Conservation (phyloP, 1,140 invertebrate genomes). For the Drosophila erecta region DNA sequence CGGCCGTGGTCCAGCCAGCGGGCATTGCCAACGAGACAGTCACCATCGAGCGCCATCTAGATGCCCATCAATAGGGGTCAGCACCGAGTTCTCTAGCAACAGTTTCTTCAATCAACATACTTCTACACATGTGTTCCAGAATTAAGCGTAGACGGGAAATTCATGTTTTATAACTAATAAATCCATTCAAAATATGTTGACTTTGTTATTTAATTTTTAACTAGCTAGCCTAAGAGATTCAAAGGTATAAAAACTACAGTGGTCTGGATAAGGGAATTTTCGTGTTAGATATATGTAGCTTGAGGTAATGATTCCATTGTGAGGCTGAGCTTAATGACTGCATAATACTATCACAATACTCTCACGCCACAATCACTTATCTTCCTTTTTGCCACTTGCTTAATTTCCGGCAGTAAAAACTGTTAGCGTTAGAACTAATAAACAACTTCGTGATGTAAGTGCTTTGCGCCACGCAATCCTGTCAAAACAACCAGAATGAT, state of each 20-base stretch:
- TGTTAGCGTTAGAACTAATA: constrained; percentile 57
- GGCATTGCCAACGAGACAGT: constrained; percentile 44
- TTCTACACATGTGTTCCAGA: constrained; percentile 47
- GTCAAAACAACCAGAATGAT: constrained; percentile 53
- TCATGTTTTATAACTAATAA: constrained; percentile 35
- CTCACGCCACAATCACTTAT: not conserved
- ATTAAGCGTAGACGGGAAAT: constrained; percentile 20
- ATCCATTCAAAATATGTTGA: constrained; percentile 5
- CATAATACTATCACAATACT: not conserved
- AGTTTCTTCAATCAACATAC: constrained; percentile 38
- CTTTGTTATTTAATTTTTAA: not conserved
- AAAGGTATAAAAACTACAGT: not conserved
- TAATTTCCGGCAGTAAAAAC: constrained; percentile 41
- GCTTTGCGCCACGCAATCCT: constrained; percentile 49
- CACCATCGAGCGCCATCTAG: constrained; percentile 48
- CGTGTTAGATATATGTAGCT: too few species aligned
- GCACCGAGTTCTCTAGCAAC: constrained; percentile 45
- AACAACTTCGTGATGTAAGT: constrained; percentile 42
- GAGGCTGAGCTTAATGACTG: not conserved
- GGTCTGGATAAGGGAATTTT: too few species aligned
- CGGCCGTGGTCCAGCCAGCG: constrained; percentile 38
- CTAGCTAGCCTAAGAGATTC: too few species aligned
- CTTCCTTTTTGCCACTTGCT: constrained; percentile 2
- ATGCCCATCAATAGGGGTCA: constrained; percentile 26
- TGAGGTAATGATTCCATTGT: not conserved